Evolutionary conservation across 2,797 vertebrate species (phyloP).

Genomic region (Megalops cyprinoides): DNA sequence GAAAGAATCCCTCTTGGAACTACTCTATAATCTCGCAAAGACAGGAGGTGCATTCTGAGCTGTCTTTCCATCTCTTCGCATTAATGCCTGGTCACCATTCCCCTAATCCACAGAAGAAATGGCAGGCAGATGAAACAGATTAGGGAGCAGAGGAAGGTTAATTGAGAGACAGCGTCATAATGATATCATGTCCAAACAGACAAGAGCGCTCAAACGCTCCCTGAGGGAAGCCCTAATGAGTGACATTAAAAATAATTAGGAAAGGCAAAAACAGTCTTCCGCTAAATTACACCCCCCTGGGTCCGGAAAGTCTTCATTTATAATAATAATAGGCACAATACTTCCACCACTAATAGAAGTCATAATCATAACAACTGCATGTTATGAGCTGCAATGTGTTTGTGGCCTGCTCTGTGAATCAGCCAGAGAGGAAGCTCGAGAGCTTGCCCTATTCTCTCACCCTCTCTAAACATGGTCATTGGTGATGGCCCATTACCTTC

Average conservation of each 20-base stretch:
- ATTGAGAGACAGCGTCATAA: constrained; percentile 61
- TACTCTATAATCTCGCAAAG: not conserved
- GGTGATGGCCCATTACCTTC: constrained; percentile 11
- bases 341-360: constrained; percentile 32
- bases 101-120: constrained; percentile 50
- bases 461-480: not conserved
- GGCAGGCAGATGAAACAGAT: constrained; percentile 58
- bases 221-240: constrained; percentile 63
- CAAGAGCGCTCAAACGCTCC: constrained; percentile 46
- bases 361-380: constrained; percentile 1
- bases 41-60: not conserved
- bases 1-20: constrained; percentile 11
- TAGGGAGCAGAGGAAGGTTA: constrained; percentile 63
- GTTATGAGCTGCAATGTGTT: constrained; percentile 17
- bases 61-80: constrained; percentile 40
- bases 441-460: not conserved
- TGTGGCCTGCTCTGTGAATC: not conserved
- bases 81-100: constrained; percentile 54
- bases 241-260: constrained; percentile 73
- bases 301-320: constrained; percentile 48
- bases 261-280: constrained; percentile 62
- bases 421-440: not conserved
- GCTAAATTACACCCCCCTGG: constrained; percentile 59
- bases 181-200: constrained; percentile 65
- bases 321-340: constrained; percentile 41